phyloP scores from a whole-genome alignment of 2,888 invertebrate genomes.

The Coecobrya sp. region DNA sequence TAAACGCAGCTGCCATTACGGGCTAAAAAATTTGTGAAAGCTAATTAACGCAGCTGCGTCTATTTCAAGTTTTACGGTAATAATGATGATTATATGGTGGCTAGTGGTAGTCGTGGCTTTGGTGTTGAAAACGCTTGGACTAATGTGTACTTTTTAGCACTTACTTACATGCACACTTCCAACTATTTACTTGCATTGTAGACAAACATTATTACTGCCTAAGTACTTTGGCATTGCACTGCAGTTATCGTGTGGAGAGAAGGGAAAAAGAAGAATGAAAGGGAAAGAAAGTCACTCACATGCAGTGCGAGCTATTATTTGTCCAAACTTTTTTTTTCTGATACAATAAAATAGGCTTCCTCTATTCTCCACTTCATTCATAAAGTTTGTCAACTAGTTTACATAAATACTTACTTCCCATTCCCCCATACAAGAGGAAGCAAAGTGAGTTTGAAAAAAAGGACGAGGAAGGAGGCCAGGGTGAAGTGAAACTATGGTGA shows the following conservation, averaged over 20 bases:
- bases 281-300: constrained; percentile 17
- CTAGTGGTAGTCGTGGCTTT: not conserved
- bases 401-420: not conserved
- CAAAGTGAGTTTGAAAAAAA: not conserved
- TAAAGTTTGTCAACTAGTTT: constrained; percentile 20
- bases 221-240: constrained; percentile 23
- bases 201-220: constrained; percentile 1
- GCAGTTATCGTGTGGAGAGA: constrained; percentile 16
- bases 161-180: not conserved
- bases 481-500: constrained; percentile 19
- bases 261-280: not conserved
- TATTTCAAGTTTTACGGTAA: too few species aligned
- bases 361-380: constrained; percentile 16
- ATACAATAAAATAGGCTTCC: constrained; percentile 22
- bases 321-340: constrained; percentile 46
- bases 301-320: constrained; percentile 53
- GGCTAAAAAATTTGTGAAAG: too few species aligned
- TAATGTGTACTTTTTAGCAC: constrained; percentile 68
- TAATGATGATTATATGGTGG: not conserved
- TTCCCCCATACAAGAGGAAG: not conserved
- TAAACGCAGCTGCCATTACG: too few species aligned
- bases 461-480: constrained; percentile 14
- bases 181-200: not conserved
- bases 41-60: too few species aligned
- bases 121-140: constrained; percentile 15